Evolutionary conservation across 2,797 vertebrate species (phyloP), one percentile per base, ranked within the genome.

Genomic region (Pygocentrus nattereri): DNA sequence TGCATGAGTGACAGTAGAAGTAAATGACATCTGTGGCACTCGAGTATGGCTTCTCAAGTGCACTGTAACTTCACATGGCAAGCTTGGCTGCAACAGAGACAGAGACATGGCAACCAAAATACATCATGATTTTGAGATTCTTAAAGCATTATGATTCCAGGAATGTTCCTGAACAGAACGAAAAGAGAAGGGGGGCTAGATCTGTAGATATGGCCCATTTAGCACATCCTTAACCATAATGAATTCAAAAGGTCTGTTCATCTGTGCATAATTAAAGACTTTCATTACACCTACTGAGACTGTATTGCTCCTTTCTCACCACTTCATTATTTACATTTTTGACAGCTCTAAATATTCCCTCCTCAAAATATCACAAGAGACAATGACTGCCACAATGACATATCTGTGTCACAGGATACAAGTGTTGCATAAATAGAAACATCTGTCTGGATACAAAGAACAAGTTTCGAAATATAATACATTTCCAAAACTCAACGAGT

Each of bases 91-190:
- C 41, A 52, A 38, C 38, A 67, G 41, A 64, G 31, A 76, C 74
- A 62, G 27, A 69, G 62, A 54, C 61, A 70, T 54, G 23, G 47
- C 59, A 77, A 58, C 65, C 47, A 65, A 71, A 82, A 44, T 50
- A 76, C 65, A 65, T 81, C 75, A 73, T 82, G 49, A 73, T 82
- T 77, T 72, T 72, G 58, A 73, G 54, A n/a, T 62, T 65, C 71
- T 54, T 76, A 74, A 31, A 64, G 75, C 81, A 78, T 78, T 74
- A 74, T 25, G 75, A 82, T 67, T 82, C 69, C 30, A 38, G 27
- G 76, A 78, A 58, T 58, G 70, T 82, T 64, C 38, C 61, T 50
- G 49, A 78, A 44, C 58, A 30, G 54, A 65, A n/a, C 25, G 16
- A 50, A 3, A n/a, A 23, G 25, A 74, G n/a, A 41, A 59, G 21